phyloP scores from a whole-genome alignment of 2,888 invertebrate genomes.

The Salpingus planirostris region DNA sequence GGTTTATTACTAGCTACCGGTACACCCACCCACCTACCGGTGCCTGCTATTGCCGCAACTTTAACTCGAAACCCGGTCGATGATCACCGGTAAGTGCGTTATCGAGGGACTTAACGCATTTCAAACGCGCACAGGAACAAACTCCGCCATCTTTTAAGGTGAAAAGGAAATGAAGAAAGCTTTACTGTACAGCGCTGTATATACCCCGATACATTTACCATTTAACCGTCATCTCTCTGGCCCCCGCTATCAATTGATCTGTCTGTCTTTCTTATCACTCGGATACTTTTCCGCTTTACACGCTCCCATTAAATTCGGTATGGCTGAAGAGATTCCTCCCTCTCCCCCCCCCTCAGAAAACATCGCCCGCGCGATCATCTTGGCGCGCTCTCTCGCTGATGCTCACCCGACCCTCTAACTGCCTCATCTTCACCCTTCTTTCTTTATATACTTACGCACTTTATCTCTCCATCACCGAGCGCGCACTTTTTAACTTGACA shows the following conservation, averaged over 20 bases:
- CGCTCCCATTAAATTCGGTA: conserved; percentile 37
- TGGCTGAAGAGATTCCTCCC: conserved; percentile 27
- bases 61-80: conserved; percentile 8
- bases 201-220: too few relatives aligned
- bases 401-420: conserved; percentile 18
- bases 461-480: conserved; percentile 29
- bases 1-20: conserved; percentile 26
- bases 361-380: conserved; percentile 34
- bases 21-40: too few relatives aligned
- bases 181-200: conserved; percentile 31
- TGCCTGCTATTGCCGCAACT: conserved; percentile 9
- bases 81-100: conserved; percentile 11
- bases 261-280: conserved; percentile 39
- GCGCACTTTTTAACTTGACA: conserved; percentile 26
- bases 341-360: too few relatives aligned
- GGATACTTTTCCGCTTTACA: conserved; percentile 40
- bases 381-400: conserved; percentile 13
- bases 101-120: conserved; percentile 15
- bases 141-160: conserved; percentile 24
- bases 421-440: too few relatives aligned
- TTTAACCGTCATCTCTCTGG: conserved; percentile 37
- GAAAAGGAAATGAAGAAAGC: conserved; percentile 37
- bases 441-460: conserved; percentile 16
- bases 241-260: conserved; percentile 40
- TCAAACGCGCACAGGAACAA: conserved; percentile 12